Evolutionary conservation across 1,140 invertebrate species (phyloP).

Genomic region (Heliconius himera): DNA sequence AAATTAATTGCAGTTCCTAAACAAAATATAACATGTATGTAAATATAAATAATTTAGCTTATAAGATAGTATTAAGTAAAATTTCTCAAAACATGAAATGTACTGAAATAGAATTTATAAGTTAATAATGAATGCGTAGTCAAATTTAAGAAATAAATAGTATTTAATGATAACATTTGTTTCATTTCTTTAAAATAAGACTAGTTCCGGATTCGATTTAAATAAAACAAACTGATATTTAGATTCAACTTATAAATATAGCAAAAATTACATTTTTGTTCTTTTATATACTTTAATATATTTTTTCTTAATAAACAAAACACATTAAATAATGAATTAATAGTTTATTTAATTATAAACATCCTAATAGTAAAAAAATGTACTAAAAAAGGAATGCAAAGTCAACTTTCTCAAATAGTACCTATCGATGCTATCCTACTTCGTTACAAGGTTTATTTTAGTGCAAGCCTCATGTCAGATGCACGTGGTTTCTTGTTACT

Average conservation of each 20-base stretch:
- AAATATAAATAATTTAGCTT: neutral
- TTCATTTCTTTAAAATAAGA: neutral
- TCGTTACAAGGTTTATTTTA: neutral
- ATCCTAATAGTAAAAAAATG: neutral
- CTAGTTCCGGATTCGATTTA: too few species aligned
- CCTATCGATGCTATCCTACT: neutral
- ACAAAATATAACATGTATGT: neutral
- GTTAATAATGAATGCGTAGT: neutral
- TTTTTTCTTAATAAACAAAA: too few species aligned
- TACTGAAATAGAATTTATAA: neutral
- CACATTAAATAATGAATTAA: too few species aligned
- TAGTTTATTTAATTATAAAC: neutral
- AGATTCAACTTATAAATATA: too few species aligned
- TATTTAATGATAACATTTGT: neutral
- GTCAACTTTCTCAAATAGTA: neutral
- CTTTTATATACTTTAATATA: too few species aligned
- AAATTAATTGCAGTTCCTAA: neutral
- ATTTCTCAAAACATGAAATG: neutral
- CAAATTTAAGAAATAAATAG: neutral
- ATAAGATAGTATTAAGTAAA: conserved; percentile 7
- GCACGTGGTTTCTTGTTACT: neutral
- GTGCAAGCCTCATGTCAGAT: neutral
- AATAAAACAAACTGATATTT: too few species aligned
- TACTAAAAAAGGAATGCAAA: neutral
- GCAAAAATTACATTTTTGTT: too few species aligned